Base-by-base conservation (phyloP, 1,140 invertebrate species). In the Antheraea pernyi region DNA sequence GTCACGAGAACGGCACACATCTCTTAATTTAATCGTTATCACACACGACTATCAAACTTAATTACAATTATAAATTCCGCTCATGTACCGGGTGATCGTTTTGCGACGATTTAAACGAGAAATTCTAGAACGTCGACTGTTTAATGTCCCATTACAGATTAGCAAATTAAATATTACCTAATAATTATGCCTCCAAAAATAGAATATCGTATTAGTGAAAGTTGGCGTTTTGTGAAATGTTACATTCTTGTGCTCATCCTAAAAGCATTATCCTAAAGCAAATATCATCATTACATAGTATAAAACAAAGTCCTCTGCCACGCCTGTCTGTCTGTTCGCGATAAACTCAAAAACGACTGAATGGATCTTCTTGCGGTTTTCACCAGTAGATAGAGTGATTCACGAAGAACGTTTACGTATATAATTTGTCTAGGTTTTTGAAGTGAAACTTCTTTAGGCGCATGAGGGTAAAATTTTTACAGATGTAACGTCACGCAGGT, bases 11-110 rank as follows among this genome's bases (percentile, higher is more conserved):
- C 61, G 60, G 61, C 74, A 79, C 71, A 74, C 77, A 82, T 80
- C 78, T 82, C 84, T 88, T 86, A 80, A 85, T 85, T 84, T 82
- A 84, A 80, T 79, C 78, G 74, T 84, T 85, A 89, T 89, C 86
- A 71, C 46, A 73, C 81, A 83, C 83, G 79, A 86, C 81, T 79
- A 89, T 89, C 86, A 72, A 59, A 60, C 59, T 75, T 83, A 82
- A 85, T 85, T 86, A 80, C 79, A 59, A 59, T 59, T 37, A 53
- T 22, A 66, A 67, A 67, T 67, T 59, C 58, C 53, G 36, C 65
- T 67, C 58, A 53, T 36, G 58, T 36, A 67, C 48, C 39, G 65
- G 64, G 10, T 64, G 62, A 46, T 65, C 46, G 39, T 65, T 53
- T 39, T 65, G 46, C n/a, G 46, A 53, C 19, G 60, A 19, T 61